Evolutionary conservation across 2,888 invertebrate species (phyloP), one percentile per base, ranked within the genome.

Genomic region (Cordilura impudica): DNA sequence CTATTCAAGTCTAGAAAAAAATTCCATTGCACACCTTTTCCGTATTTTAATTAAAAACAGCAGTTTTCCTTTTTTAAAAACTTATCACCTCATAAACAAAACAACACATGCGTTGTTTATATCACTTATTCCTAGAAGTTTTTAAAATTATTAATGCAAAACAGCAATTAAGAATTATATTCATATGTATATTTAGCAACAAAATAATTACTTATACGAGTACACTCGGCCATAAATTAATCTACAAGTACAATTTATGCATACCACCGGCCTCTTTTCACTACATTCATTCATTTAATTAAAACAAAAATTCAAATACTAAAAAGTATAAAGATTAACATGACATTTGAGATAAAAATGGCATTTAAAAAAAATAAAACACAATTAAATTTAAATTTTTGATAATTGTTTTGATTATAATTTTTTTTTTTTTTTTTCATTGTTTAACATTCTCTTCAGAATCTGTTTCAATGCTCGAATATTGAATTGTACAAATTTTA

Each of bases 81-180:
- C 29, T 72, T 75, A 75, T 65, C 75, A 67, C 75, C 71, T 63
- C 53, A 31, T 67, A 43, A 67, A 43, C 4, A 45, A 43, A 18
- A 31, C 5, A 16, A 14, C 29, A 61, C 69, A 70, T 66, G 49
- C 75, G 53, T 58, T 53, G 58, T 76, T 35, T 60, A 58, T 69
- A 78, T 72, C 54, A 63, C 35, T 51, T 39, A 65, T 78, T 78
- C 73, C 12, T 53, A 43, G 73, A 74, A 78, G 53, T 65, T 35
- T 39, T 70, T 23, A 70, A 69, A 74, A 74, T 74, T 70, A 65
- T 70, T 35, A 65, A 78, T 73, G 69, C 73, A 60, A 56, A 65
- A 53, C 67, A 53, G n/a, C n/a, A n/a, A n/a, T 63, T 54, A 45
- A 53, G 45, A 47, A 60, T 56, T 29, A 26, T 45, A 14, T n/a